Conservation (phyloP, 2,113 vertebrate species). For the Nothocercus julius region DNA sequence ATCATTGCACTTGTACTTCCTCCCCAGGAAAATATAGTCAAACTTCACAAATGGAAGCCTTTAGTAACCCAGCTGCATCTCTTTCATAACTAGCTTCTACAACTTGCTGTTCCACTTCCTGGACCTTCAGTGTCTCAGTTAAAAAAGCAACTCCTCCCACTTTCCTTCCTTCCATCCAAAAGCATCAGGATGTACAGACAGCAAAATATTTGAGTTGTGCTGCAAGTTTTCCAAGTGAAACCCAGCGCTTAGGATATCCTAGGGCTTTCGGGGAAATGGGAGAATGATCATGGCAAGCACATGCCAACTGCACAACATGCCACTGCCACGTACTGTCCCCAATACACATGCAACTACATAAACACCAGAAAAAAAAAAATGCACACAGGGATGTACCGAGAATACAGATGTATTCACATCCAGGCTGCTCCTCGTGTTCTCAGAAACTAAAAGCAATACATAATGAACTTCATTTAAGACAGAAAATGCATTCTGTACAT, state of each 20-base stretch:
- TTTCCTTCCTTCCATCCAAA: background rate
- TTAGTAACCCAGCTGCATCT: constrained; percentile 6
- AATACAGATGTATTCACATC: background rate
- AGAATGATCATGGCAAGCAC: background rate
- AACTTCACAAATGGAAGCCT: constrained; percentile 2
- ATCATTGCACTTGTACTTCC: background rate
- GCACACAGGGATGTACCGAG: background rate
- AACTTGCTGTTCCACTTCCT: background rate
- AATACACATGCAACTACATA: background rate
- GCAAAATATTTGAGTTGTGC: background rate
- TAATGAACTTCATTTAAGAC: background rate
- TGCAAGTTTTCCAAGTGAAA: background rate
- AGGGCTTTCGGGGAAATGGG: background rate
- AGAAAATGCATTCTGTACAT: background rate
- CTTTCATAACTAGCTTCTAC: background rate
- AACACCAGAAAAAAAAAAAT: background rate
- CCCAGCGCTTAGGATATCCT: background rate
- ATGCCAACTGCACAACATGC: background rate
- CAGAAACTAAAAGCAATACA: constrained; percentile 12
- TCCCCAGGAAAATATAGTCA: constrained; percentile 24
- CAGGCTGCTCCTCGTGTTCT: background rate
- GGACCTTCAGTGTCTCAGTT: background rate
- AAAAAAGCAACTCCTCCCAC: background rate
- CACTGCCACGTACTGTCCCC: background rate
- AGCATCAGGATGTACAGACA: background rate